phyloP scores from a whole-genome alignment of 1,140 invertebrate species.

The Lordiphosa collinella region DNA sequence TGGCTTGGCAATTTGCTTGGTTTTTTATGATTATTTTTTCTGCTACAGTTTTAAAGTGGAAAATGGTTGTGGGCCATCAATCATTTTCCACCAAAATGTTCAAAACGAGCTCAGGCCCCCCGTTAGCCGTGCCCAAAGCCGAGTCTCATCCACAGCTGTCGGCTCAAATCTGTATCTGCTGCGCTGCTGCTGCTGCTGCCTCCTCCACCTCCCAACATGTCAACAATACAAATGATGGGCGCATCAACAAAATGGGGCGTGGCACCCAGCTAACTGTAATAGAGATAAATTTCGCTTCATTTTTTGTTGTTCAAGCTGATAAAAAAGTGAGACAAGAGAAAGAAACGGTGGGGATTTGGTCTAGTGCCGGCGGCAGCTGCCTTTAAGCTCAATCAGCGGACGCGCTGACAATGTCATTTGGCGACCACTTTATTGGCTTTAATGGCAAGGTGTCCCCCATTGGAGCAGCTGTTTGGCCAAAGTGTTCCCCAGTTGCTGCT shows the following conservation, averaged over 20 bases:
- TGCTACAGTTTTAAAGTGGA: constrained; percentile 54
- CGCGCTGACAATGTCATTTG: constrained; percentile 61
- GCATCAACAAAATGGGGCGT: constrained; percentile 53
- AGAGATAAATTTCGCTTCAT: constrained; percentile 75
- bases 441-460: constrained; percentile 58
- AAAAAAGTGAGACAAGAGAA: constrained; percentile 20
- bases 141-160: constrained; percentile 56
- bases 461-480: constrained; percentile 42
- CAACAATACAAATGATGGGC: constrained; percentile 76
- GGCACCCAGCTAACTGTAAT: constrained; percentile 70
- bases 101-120: constrained; percentile 18
- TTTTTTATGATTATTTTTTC: constrained; percentile 13
- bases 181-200: constrained; percentile 20
- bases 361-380: constrained; percentile 6
- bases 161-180: constrained; percentile 62
- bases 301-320: constrained; percentile 63
- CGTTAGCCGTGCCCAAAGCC: background rate
- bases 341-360: background rate
- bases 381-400: constrained; percentile 40
- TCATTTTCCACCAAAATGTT: constrained; percentile 55
- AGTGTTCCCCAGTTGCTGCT: constrained; percentile 26
- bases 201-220: constrained; percentile 36
- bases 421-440: constrained; percentile 64
- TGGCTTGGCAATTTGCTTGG: too few relatives aligned
- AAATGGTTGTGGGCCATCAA: constrained; percentile 58